Base-by-base conservation (phyloP, 2,888 invertebrate genomes). In the Monoplex corrugatus region DNA sequence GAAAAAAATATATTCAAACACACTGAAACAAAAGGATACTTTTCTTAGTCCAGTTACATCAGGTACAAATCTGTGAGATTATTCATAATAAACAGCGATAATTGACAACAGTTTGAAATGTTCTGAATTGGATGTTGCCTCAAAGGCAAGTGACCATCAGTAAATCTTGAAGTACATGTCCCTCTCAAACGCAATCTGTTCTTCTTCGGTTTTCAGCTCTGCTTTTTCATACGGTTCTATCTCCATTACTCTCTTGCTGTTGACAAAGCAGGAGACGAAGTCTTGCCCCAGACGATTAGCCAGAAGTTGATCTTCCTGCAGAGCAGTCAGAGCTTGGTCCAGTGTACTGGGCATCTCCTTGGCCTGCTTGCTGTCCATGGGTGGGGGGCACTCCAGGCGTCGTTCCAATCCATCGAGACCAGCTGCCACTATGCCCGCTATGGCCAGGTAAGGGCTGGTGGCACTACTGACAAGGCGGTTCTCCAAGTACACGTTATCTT, bases 391-490 rank as follows among this genome's bases (percentile, higher is more conserved):
- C 40, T 45, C 75, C 32, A 91, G 86, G 38, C 90, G 86, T 43
- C 85, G 88, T 32, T 72, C 88, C 50, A 91, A 72, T 1, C 91
- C 91, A 38, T 91, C 91, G 82, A 90, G 50, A 16, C 91, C 91
- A 10, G 91, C 91, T 16, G 91, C 91, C 19, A 91, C 57, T 8
- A 84, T 91, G 35, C 87, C 91, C 1, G 91, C 91, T 28, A 91
- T 32, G 40, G 87, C 91, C 2, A 91, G 87, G 89, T 91, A 91
- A 1, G 91, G 90, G 86, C 90, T 91, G 86, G 84, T 88, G 13
- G 89, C 90, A 2, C 88, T 88, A 2, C 89, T 83, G 32, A 89
- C 89, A 19, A 91, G 85, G 43, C 91, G 88, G 89, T 90, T 91
- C 78, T 91, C 91, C n/a, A 91, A n/a, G 84, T 89, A 91, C 82